A percentile compares a stretch with the other conserved stretches of the same genome.
Conservation (phyloP, 2,888 invertebrate species). For the Caenorhabditis auriculariae region DNA sequence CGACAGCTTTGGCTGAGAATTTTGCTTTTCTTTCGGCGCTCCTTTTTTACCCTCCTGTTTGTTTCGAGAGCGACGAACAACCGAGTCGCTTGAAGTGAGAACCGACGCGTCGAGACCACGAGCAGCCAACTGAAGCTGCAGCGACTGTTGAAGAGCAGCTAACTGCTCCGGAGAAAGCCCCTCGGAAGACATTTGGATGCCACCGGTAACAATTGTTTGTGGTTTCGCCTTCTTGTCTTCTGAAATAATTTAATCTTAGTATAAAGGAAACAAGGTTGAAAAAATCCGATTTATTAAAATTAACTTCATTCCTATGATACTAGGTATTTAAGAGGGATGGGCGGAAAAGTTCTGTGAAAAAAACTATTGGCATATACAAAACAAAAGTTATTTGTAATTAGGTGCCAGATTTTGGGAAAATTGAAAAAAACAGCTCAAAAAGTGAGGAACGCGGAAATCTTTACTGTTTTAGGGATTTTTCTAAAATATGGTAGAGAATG, state of each 20-base stretch:
- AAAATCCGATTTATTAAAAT: too few species aligned
- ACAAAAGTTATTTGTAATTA: background rate
- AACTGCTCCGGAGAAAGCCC: slow-evolving; percentile 55
- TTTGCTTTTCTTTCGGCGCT: slow-evolving; percentile 16
- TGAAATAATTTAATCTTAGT: slow-evolving; percentile 10
- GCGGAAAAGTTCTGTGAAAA: background rate
- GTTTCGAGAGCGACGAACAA: slow-evolving; percentile 18
- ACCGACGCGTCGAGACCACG: slow-evolving; percentile 45
- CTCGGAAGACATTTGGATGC: slow-evolving; percentile 53
- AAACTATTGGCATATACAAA: background rate
- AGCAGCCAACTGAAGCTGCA: slow-evolving; percentile 43
- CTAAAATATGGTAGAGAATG: too few species aligned
- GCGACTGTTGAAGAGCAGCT: slow-evolving; percentile 50
- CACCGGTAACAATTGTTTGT: slow-evolving; percentile 40
- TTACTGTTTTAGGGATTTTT: too few species aligned
- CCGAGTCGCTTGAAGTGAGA: slow-evolving; percentile 23
- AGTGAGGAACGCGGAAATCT: too few species aligned
- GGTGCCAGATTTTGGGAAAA: too few species aligned
- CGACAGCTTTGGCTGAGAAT: slow-evolving; percentile 22
- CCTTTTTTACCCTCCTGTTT: slow-evolving; percentile 14
- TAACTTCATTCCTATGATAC: background rate
- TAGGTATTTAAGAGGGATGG: background rate
- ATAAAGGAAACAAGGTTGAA: background rate
- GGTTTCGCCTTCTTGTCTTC: slow-evolving; percentile 33
- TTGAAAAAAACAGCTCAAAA: too few species aligned